Conservation (phyloP, 2,797 vertebrate genomes). For the Loris lydekkerianus region DNA sequence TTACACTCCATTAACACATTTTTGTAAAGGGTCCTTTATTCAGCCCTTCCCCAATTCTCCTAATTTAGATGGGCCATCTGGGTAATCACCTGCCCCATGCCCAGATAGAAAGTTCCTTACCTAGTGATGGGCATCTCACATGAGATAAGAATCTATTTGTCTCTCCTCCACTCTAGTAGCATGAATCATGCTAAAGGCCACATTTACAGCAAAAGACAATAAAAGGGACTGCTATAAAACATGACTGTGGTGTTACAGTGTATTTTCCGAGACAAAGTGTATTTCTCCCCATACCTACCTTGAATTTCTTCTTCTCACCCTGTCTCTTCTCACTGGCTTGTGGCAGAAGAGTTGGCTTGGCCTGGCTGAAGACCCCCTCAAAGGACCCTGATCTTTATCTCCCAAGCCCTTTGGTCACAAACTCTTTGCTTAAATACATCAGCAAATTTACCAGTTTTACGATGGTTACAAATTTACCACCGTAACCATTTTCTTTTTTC, state of each 20-base stretch:
- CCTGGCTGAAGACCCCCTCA: neutral
- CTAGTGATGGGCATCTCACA: neutral
- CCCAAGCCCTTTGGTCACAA: neutral
- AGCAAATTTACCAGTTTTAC: no score
- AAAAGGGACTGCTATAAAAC: neutral
- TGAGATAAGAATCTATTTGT: neutral
- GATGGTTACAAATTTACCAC: no score
- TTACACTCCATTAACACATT: neutral
- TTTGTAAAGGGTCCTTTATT: neutral
- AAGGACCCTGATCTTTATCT: neutral
- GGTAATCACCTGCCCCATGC: neutral
- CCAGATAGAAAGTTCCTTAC: neutral
- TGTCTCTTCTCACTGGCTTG: neutral
- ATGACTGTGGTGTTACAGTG: neutral
- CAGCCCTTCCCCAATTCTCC: neutral
- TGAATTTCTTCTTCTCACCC: neutral
- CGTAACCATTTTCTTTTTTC: no score
- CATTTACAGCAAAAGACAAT: neutral
- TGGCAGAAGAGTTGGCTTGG: neutral
- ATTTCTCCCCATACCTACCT: neutral
- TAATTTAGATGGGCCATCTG: neutral
- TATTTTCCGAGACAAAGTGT: slow-evolving; percentile 22
- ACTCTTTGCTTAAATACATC: neutral
- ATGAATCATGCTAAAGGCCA: neutral
- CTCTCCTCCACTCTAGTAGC: neutral